phyloP scores from a whole-genome alignment of 30 jellyfish, hydroid and myxozoan species.

The Haliclystus octoradiatus region DNA sequence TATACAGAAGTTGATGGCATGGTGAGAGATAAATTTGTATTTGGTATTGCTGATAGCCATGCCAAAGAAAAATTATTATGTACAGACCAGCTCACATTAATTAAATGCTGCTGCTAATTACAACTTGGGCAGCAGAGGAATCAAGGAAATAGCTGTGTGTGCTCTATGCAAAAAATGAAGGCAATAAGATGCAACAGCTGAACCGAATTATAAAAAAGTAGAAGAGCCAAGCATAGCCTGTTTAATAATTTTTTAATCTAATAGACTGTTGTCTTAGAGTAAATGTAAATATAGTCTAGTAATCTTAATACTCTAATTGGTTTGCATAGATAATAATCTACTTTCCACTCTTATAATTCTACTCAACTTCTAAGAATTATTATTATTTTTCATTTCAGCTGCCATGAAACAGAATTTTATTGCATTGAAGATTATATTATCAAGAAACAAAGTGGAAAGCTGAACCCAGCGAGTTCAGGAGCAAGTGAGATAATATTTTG shows the following conservation, averaged over 20 bases:
- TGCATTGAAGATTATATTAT: constrained; percentile 54
- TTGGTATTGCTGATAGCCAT: background rate
- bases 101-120: too few relatives aligned
- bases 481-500: background rate
- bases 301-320: too few relatives aligned
- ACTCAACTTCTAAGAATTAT: too few relatives aligned
- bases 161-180: too few relatives aligned
- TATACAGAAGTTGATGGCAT: background rate
- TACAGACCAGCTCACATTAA: background rate
- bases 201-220: too few relatives aligned
- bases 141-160: background rate
- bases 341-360: too few relatives aligned
- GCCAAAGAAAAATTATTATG: background rate
- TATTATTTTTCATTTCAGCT: constrained; percentile 20
- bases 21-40: background rate
- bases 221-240: too few relatives aligned
- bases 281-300: too few relatives aligned
- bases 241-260: too few relatives aligned
- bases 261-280: too few relatives aligned
- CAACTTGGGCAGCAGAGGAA: background rate
- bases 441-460: constrained; percentile 66
- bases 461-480: constrained; percentile 1
- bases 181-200: too few relatives aligned
- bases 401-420: constrained; percentile 75
- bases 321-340: too few relatives aligned